phyloP scores from a whole-genome alignment of 2,888 invertebrate species.

The Standfussiana lucernea region DNA sequence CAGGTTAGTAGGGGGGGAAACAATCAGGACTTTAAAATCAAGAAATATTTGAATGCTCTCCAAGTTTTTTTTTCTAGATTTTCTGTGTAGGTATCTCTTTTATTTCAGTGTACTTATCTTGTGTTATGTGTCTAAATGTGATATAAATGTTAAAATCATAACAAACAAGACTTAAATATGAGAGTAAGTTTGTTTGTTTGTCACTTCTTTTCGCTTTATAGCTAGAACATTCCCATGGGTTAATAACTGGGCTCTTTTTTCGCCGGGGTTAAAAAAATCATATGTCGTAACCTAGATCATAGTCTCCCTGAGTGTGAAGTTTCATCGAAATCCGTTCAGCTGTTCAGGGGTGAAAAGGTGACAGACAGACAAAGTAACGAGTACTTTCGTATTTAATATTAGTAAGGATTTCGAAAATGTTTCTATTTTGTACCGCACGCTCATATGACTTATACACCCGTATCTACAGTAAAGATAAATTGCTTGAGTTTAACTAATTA shows the following conservation, averaged over 20 bases:
- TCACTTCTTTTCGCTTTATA: not conserved
- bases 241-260: too few species aligned
- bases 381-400: too few species aligned
- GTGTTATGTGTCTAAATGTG: not conserved
- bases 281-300: too few species aligned
- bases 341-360: too few species aligned
- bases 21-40: not conserved
- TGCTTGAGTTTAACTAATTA: too few species aligned
- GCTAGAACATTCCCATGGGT: too few species aligned
- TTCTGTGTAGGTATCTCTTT: not conserved
- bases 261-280: too few species aligned
- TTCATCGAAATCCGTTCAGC: too few species aligned
- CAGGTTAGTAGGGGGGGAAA: conserved; percentile 72
- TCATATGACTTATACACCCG: not conserved
- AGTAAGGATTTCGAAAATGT: not conserved
- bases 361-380: too few species aligned
- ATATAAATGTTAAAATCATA: not conserved
- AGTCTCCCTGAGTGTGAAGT: too few species aligned
- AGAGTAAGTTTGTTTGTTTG: not conserved
- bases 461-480: too few species aligned
- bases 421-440: not conserved
- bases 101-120: conserved; percentile 3
- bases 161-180: not conserved
- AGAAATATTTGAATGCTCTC: not conserved
- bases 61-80: not conserved